Evolutionary conservation across 2,797 vertebrate species (phyloP).

Genomic region (Phalloptychus januarius): DNA sequence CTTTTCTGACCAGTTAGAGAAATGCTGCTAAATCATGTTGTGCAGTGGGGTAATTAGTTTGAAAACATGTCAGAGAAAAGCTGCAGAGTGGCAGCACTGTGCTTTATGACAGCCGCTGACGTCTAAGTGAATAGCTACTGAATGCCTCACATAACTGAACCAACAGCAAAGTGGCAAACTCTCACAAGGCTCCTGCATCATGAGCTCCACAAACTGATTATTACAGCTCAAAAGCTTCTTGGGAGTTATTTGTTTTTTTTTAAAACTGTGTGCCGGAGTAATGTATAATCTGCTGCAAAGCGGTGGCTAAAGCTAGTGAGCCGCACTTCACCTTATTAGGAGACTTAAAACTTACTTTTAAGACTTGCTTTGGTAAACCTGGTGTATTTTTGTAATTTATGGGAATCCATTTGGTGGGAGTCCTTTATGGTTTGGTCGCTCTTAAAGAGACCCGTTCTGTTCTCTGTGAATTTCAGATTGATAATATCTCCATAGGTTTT

Average conservation of each 20-base stretch:
- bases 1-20: neutral
- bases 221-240: slow-evolving; percentile 11
- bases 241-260: slow-evolving; percentile 3
- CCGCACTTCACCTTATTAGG: slow-evolving; percentile 26
- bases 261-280: neutral
- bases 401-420: slow-evolving; percentile 32
- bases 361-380: slow-evolving; percentile 9
- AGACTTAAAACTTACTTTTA: slow-evolving; percentile 9
- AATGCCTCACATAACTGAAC: slow-evolving; percentile 1
- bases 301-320: slow-evolving; percentile 10
- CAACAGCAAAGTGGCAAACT: slow-evolving; percentile 3
- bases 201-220: slow-evolving; percentile 19
- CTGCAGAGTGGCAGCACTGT: neutral
- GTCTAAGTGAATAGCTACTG: slow-evolving; percentile 4
- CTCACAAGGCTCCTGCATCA: neutral
- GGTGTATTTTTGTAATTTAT: slow-evolving; percentile 41
- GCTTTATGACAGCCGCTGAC: neutral
- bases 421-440: slow-evolving; percentile 8
- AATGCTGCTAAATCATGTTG: neutral
- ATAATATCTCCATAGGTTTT: slow-evolving; percentile 3
- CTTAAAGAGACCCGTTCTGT: too few relatives aligned
- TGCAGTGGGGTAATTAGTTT: neutral
- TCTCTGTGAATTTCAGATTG: neutral
- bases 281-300: slow-evolving; percentile 22
- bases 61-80: neutral